These are phyloP conservation scores for Gambusia holbrooki DNA, from an alignment of 2,113 vertebrate genomes.

Conservation along the genomic window DNA sequence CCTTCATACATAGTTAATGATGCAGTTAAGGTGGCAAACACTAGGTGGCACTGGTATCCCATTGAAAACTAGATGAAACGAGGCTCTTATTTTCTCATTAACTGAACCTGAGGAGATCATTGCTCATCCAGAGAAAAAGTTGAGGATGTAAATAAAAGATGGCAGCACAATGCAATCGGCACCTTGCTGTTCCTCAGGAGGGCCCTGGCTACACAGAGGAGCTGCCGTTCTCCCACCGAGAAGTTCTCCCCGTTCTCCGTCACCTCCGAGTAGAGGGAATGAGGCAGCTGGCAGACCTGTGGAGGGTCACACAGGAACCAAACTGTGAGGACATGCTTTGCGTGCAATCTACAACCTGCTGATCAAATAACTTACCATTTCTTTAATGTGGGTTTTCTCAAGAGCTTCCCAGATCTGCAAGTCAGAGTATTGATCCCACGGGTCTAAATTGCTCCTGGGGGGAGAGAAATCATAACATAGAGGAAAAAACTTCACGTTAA, in stretches of 20 bases:
- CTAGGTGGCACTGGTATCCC: slow-evolving; percentile 71
- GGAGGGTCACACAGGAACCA: slow-evolving; percentile 12
- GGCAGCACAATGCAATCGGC: slow-evolving; percentile 31
- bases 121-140: slow-evolving; percentile 13
- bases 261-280: slow-evolving; percentile 80
- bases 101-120: slow-evolving; percentile 13
- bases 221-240: slow-evolving; percentile 84
- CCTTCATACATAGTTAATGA: not conserved
- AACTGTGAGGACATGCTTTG: not conserved
- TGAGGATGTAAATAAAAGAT: slow-evolving; percentile 23
- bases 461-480: slow-evolving; percentile 14
- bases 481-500: slow-evolving; percentile 6
- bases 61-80: slow-evolving; percentile 14
- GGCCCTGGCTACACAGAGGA: slow-evolving; percentile 83
- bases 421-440: slow-evolving; percentile 80
- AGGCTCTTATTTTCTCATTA: slow-evolving; percentile 10
- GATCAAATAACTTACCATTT: slow-evolving; percentile 72
- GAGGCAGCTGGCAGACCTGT: slow-evolving; percentile 80
- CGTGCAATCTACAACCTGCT: not conserved
- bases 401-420: slow-evolving; percentile 82
- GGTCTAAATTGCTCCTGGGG: slow-evolving; percentile 81
- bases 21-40: slow-evolving; percentile 38
- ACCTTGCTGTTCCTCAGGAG: slow-evolving; percentile 86
- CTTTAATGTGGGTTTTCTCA: slow-evolving; percentile 82
- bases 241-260: slow-evolving; percentile 85